Percentiles rank a stretch among this genome's conserved stretches.
Conservation (phyloP, 1,140 invertebrate genomes). For the Pogonomyrmex barbatus region DNA sequence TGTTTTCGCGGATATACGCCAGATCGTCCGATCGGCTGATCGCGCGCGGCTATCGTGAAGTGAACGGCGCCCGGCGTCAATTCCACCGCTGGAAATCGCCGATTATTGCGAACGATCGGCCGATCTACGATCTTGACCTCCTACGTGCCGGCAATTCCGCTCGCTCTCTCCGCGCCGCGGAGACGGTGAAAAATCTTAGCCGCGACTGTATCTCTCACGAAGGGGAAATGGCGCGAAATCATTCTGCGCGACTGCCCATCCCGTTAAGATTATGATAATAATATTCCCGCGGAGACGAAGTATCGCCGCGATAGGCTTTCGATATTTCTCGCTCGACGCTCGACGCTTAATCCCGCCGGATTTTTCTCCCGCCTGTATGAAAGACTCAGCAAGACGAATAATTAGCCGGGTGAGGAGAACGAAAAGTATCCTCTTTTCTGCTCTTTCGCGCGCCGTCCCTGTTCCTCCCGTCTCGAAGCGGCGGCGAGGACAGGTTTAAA, state of each 20-base stretch:
- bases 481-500: conserved; percentile 64
- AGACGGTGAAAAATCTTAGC: conserved; percentile 21
- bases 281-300: conserved; percentile 50
- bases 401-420: conserved; percentile 35
- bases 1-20: conserved; percentile 23
- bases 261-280: conserved; percentile 62
- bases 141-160: conserved; percentile 40
- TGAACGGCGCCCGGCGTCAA: conserved; percentile 49
- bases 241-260: conserved; percentile 12
- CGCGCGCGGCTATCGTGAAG: conserved; percentile 23
- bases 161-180: background rate
- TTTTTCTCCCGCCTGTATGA: conserved; percentile 46
- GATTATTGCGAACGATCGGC: conserved; percentile 52
- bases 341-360: conserved; percentile 46
- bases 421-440: conserved; percentile 43
- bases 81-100: conserved; percentile 50
- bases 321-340: conserved; percentile 35
- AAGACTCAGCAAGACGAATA: conserved; percentile 50
- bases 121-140: conserved; percentile 51
- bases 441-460: conserved; percentile 19
- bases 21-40: conserved; percentile 29
- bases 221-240: conserved; percentile 25
- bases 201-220: conserved; percentile 17
- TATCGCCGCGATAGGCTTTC: conserved; percentile 48
- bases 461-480: conserved; percentile 41